Evolutionary conservation across 2,888 invertebrate genomes (phyloP), one percentile per base, ranked within the genome.

Genomic region (Buathra laborator): DNA sequence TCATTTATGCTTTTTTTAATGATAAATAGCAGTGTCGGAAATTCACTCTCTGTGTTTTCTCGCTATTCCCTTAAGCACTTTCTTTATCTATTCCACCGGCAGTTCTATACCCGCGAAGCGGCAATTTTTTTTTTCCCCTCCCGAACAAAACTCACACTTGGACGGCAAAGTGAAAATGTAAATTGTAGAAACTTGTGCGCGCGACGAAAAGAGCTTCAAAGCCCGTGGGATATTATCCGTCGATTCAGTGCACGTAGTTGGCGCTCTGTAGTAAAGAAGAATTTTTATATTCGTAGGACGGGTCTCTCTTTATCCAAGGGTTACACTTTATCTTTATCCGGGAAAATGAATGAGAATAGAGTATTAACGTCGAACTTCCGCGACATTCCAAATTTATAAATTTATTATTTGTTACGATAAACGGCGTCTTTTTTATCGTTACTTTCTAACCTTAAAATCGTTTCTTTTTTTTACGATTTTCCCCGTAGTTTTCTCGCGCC

Each of bases 161-260:
- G 24, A 56, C 7, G 14, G 5, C n/a, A 72, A 56, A 72, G 71
- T 56, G 53, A 72, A 72, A 48, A 51, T 16, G 16, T 32, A 70
- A 32, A 51, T 43, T 10, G 19, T 6, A 53, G 19, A 70, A 70
- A 29, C 19, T 12, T 29, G 12, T 14, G 29, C 24, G 53, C 53
- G 19, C 51, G 37, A 37, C 53, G 24, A 53, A 16, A 19, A 48
- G 68, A 19, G 19, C 24, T 56, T 24, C 29, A 48, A 48, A 48
- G n/a, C 48, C 48, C n/a, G 0, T 48, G 48, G 48, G 48, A 48
- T n/a, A 48, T 48, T 48, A 48, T 48, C 48, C n/a, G 48, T 48
- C 48, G 48, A 48, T 48, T 48, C 14, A 48, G 48, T 48, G 48
- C 48, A 48, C n/a, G 14, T n/a, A 48, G 10, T 14, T 2, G 37